Percentiles rank a stretch among this genome's conserved stretches.
phyloP scores from a whole-genome alignment of 2,888 invertebrate genomes.

The Lasioglossum leucozonium region DNA sequence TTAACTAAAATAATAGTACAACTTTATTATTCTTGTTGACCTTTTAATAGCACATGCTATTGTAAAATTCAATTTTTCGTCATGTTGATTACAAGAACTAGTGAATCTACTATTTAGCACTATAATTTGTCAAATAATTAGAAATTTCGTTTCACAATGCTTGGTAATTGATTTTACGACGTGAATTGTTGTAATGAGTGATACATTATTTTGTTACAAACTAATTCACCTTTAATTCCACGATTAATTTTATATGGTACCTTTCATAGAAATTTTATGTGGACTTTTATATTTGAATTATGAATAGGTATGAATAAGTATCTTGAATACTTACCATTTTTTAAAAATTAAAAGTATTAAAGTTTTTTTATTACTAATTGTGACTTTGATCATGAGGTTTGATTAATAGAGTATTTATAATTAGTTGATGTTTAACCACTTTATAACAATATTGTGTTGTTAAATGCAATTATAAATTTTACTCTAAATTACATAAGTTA shows the following conservation, averaged over 20 bases:
- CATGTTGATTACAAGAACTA: background rate
- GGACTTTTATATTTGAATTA: no score
- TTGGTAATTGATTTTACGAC: background rate
- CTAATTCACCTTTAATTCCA: background rate
- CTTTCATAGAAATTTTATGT: background rate
- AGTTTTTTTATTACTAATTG: background rate
- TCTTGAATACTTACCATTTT: background rate
- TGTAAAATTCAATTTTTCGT: background rate
- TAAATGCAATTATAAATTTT: background rate
- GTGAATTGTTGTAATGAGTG: background rate
- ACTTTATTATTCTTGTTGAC: conserved; percentile 1
- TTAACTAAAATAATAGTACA: conserved; percentile 6
- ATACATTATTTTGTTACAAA: background rate
- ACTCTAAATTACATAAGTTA: background rate
- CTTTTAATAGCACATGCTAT: background rate
- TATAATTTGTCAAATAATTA: conserved; percentile 28
- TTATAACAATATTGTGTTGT: background rate
- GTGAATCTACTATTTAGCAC: background rate
- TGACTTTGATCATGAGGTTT: background rate
- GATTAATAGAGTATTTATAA: background rate
- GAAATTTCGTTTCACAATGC: conserved; percentile 8
- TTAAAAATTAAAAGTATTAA: background rate
- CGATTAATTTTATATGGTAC: background rate
- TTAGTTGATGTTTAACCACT: background rate
- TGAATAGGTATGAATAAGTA: no score